Evolutionary conservation across 1,140 invertebrate species (phyloP), one percentile per base, ranked within the genome.

Genomic region (Formica exsecta): DNA sequence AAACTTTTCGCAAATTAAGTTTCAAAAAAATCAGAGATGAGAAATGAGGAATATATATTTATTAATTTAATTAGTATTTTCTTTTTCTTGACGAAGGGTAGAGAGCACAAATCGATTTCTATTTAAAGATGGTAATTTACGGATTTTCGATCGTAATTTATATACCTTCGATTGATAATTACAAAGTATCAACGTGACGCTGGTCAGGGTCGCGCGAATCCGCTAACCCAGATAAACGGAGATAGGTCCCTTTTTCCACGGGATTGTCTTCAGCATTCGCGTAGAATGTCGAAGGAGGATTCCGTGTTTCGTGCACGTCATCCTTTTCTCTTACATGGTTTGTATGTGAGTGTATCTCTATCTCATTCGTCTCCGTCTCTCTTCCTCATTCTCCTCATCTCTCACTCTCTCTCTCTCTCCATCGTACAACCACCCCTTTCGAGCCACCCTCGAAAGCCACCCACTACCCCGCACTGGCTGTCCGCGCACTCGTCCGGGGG

Each of bases 401-500:
- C 19, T 77, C n/a, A 61, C 68, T 64, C 71, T 76, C 64, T 91
- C 83, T 86, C 75, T 89, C 87, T 85, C 57, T 90, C 85, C 48
- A 13, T 38, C 84, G 19, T 66, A 64, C 76, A 89, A 86, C 73
- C 88, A 87, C 89, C 75, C 57, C 91, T 92, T 88, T 90, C 89
- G 86, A 86, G 66, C 89, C 80, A 87, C 87, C 89, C 87, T 84
- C 86, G 84, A 85, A 88, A 73, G 74, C 85, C 77, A 87, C 85
- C 89, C 85, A 83, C 91, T 86, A 86, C 90, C 89, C 86, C 73
- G 86, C 90, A 57, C 88, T 74, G 88, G 70, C 88, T 91, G 88
- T 90, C 90, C 91, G 89, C 92, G 90, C 92, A 88, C 91, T 92
- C 92, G 89, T 92, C 86, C 91, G 88, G 91, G 91, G 90, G 92